Percentiles rank a stretch among this genome's conserved stretches.
These are phyloP conservation scores for Cactoblastis cactorum DNA, from an alignment of 2,888 invertebrate species.

Conservation along the genomic window DNA sequence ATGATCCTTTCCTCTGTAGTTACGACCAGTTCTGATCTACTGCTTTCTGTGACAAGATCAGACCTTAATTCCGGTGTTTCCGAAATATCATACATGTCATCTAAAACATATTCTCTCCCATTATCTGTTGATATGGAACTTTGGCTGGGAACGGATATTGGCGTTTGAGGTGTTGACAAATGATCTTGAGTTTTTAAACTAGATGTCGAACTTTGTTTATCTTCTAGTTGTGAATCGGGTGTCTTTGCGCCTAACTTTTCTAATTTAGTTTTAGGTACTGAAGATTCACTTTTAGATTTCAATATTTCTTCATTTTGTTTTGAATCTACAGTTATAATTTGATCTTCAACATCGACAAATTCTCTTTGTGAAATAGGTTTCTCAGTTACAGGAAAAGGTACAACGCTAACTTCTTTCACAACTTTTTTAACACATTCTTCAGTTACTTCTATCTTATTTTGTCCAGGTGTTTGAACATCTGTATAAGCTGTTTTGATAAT, in stretches of 20 bases:
- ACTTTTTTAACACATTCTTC: slow-evolving; percentile 60
- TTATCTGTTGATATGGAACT: slow-evolving; percentile 83
- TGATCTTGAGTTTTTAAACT: slow-evolving; percentile 76
- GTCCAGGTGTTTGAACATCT: slow-evolving; percentile 39
- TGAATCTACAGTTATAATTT: slow-evolving; percentile 65
- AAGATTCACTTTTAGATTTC: slow-evolving; percentile 73
- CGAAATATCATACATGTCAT: slow-evolving; percentile 78
- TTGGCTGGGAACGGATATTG: slow-evolving; percentile 81
- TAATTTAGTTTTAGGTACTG: slow-evolving; percentile 69
- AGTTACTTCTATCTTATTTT: slow-evolving; percentile 31
- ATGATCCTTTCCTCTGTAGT: slow-evolving; percentile 80
- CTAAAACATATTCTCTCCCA: slow-evolving; percentile 81
- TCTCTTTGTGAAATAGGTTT: slow-evolving; percentile 71
- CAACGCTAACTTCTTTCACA: slow-evolving; percentile 49
- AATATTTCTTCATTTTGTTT: slow-evolving; percentile 71
- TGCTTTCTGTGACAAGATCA: slow-evolving; percentile 64
- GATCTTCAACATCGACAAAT: slow-evolving; percentile 67
- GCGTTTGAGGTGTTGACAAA: slow-evolving; percentile 79
- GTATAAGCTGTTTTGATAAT: slow-evolving; percentile 43
- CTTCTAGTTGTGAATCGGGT: slow-evolving; percentile 62
- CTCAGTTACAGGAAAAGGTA: slow-evolving; percentile 72
- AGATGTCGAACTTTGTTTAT: slow-evolving; percentile 80
- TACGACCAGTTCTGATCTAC: slow-evolving; percentile 79
- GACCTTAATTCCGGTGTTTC: slow-evolving; percentile 80
- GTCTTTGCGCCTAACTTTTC: slow-evolving; percentile 64